Conservation (phyloP, 1,140 invertebrate species). For the Nomia melanderi region DNA sequence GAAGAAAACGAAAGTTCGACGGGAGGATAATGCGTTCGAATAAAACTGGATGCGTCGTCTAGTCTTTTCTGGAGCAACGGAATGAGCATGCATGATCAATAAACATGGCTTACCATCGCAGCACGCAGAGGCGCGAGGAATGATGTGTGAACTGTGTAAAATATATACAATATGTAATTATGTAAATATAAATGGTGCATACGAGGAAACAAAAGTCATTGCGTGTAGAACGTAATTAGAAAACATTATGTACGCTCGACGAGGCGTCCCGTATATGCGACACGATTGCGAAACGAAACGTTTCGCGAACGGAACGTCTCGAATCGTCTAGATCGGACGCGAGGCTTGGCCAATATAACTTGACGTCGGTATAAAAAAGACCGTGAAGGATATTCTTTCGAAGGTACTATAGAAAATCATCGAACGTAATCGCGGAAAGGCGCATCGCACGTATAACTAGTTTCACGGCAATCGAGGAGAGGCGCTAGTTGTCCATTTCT, state of each 20-base stretch:
- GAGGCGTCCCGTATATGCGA: too few species aligned
- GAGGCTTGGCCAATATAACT: neutral
- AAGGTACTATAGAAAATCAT: constrained; percentile 52
- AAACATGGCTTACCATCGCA: neutral
- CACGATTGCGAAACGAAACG: neutral
- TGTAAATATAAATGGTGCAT: neutral
- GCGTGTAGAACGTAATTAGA: neutral
- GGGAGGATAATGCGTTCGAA: too few species aligned
- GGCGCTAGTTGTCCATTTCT: constrained; percentile 59
- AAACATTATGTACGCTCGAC: neutral
- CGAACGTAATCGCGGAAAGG: neutral
- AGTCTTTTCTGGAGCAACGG: too few species aligned
- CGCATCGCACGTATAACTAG: constrained; percentile 2
- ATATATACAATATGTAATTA: neutral
- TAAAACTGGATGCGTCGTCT: too few species aligned
- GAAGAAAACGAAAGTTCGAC: too few species aligned
- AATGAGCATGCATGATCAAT: too few species aligned
- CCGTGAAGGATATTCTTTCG: neutral
- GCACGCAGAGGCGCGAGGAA: neutral
- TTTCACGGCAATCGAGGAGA: constrained; percentile 24
- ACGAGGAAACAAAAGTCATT: neutral
- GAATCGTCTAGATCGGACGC: neutral
- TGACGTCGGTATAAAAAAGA: neutral
- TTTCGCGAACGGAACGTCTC: neutral
- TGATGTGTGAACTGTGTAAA: neutral